Percentiles rank a stretch among this genome's conserved stretches.
Evolutionary conservation across 1,140 invertebrate species (phyloP).

Genomic region (Bombus impatiens): DNA sequence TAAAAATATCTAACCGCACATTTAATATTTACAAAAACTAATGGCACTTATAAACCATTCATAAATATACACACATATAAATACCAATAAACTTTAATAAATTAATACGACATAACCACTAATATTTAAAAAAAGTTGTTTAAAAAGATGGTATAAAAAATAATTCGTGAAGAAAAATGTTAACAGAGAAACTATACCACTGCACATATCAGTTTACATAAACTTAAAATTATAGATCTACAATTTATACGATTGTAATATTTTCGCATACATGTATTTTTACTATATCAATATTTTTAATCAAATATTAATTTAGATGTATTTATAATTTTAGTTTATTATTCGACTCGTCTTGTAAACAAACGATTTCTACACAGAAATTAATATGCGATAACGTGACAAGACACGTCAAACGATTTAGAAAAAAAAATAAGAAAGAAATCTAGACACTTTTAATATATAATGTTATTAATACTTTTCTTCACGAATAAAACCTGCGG

Average conservation of each 20-base stretch:
- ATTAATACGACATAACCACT: background rate
- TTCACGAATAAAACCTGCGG: background rate
- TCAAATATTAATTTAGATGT: background rate
- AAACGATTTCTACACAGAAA: background rate
- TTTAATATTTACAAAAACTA: background rate
- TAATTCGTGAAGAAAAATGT: slow-evolving; percentile 15
- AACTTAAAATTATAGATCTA: slow-evolving; percentile 20
- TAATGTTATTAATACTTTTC: background rate
- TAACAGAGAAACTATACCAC: background rate
- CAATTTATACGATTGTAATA: background rate
- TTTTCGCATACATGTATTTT: background rate
- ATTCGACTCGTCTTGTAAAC: background rate
- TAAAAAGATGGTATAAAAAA: no score
- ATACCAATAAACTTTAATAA: background rate
- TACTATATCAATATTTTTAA: background rate
- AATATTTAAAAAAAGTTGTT: background rate
- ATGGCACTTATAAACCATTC: background rate
- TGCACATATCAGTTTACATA: slow-evolving; percentile 5
- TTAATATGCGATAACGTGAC: background rate
- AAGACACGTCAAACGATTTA: background rate
- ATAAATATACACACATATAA: slow-evolving; percentile 6
- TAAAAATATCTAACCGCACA: slow-evolving; percentile 7
- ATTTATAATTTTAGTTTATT: background rate
- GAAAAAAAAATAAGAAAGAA: background rate
- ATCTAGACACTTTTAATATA: background rate